A percentile compares a stretch with the other conserved stretches of the same genome.
phyloP scores from a whole-genome alignment of 2,113 vertebrate genomes.

The Brienomyrus brachyistius region DNA sequence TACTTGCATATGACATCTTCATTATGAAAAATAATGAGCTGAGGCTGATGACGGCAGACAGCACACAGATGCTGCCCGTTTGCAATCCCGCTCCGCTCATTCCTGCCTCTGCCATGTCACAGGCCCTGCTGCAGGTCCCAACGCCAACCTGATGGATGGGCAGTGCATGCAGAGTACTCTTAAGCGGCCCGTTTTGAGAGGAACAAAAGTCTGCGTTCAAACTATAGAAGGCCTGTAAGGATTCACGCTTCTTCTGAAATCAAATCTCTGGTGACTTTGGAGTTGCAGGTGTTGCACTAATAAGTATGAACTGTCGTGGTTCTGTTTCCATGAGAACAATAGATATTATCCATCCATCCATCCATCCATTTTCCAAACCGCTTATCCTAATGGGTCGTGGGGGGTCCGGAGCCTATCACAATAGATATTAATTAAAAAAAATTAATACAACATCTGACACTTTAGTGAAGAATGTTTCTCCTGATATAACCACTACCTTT shows the following conservation, averaged over 20 bases:
- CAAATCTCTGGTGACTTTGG: neutral
- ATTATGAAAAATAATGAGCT: neutral
- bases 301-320: neutral
- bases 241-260: neutral
- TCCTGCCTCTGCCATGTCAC: neutral
- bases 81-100: neutral
- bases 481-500: neutral
- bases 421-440: neutral
- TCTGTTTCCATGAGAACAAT: neutral
- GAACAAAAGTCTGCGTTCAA: neutral
- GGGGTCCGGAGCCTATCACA: no score
- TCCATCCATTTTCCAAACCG: no score
- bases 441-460: neutral
- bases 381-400: no score
- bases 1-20: neutral
- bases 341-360: no score
- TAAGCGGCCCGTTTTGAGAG: neutral
- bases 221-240: neutral
- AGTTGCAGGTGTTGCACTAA: neutral
- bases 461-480: neutral
- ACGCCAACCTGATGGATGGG: neutral
- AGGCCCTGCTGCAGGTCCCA: neutral
- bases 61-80: neutral
- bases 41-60: neutral
- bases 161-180: neutral